Conservation (phyloP, 2,113 vertebrate genomes). For the Agapornis roseicollis region DNA sequence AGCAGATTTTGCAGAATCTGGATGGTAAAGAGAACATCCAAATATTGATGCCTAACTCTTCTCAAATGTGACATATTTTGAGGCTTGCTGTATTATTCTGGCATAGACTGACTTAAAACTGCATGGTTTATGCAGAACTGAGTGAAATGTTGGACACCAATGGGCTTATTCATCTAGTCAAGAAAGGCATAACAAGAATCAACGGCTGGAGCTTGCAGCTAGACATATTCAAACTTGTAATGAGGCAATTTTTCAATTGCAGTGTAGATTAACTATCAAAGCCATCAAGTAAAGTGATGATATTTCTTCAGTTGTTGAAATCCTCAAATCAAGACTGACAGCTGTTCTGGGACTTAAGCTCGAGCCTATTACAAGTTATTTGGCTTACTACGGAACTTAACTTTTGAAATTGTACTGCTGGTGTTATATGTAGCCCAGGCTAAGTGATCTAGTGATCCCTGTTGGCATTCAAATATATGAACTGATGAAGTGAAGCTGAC, state of each 20-base stretch:
- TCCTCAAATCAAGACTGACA: background rate
- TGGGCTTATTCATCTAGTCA: background rate
- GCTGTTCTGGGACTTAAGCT: background rate
- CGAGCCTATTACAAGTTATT: background rate
- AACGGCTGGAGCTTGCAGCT: background rate
- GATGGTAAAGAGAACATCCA: background rate
- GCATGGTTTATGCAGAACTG: background rate
- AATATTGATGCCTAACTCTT: background rate
- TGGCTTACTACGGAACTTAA: background rate
- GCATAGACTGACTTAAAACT: background rate
- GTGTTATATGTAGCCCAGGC: background rate
- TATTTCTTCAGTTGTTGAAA: background rate
- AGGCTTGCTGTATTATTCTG: background rate
- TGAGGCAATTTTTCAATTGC: background rate
- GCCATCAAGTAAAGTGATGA: background rate
- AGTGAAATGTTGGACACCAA: background rate
- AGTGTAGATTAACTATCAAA: background rate
- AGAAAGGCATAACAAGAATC: background rate
- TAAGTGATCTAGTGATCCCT: constrained; percentile 30
- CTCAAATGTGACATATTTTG: background rate
- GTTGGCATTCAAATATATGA: constrained; percentile 7
- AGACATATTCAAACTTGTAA: background rate
- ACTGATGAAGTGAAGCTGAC: constrained; percentile 27
- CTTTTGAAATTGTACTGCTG: background rate
- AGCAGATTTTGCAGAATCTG: background rate